Conservation (phyloP, 2,888 invertebrate species). For the Arge pagana region DNA sequence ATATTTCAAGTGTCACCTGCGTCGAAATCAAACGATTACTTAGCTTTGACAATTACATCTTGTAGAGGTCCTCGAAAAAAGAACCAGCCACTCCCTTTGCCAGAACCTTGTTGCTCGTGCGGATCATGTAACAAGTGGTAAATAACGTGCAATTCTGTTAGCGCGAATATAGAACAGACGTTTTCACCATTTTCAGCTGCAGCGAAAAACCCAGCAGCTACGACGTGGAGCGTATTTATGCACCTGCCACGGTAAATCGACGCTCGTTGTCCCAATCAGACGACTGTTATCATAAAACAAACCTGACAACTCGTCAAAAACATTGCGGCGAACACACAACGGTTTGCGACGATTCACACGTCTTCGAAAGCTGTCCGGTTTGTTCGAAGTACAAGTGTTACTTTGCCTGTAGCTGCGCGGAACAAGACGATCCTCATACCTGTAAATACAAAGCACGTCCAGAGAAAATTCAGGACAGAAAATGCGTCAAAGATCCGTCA, state of each 20-base stretch:
- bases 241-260: conserved; percentile 19
- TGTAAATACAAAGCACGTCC: conserved; percentile 19
- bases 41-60: conserved; percentile 5
- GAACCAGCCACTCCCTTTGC: conserved; percentile 5
- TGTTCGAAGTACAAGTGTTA: conserved; percentile 50
- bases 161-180: neutral
- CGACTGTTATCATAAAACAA: conserved; percentile 34
- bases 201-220: conserved; percentile 16
- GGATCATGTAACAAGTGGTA: conserved; percentile 21
- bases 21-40: too few relatives aligned
- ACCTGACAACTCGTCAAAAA: conserved; percentile 11
- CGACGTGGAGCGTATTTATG: conserved; percentile 14
- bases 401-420: conserved; percentile 36
- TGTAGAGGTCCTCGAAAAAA: conserved; percentile 21
- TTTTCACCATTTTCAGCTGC: conserved; percentile 8
- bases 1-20: too few relatives aligned
- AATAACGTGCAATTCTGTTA: neutral
- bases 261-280: conserved; percentile 27
- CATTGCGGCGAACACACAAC: conserved; percentile 26
- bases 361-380: conserved; percentile 46
- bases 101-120: conserved; percentile 8
- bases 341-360: conserved; percentile 32
- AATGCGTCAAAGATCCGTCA: conserved; percentile 19
- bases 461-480: conserved; percentile 24
- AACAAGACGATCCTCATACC: neutral